Percentiles rank a stretch among this genome's conserved stretches.
Conservation (phyloP, 2,113 vertebrate species). For the Tragelaphus scriptus region DNA sequence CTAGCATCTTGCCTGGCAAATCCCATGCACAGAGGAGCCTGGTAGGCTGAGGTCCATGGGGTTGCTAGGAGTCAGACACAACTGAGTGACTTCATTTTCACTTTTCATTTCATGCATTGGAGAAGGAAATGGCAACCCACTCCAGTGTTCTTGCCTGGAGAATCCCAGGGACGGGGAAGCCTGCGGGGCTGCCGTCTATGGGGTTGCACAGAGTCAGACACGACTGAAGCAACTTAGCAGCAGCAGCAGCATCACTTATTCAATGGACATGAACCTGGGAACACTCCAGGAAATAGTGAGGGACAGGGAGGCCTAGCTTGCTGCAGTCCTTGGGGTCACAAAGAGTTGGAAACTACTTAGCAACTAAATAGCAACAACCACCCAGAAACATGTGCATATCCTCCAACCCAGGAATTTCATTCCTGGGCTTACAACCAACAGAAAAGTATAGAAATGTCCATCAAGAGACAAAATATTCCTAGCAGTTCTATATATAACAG, state of each 20-base stretch:
- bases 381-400: neutral
- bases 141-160: too few relatives aligned
- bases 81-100: too few relatives aligned
- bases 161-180: too few relatives aligned
- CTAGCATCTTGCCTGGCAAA: neutral
- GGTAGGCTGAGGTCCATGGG: too few relatives aligned
- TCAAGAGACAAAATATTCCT: neutral
- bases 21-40: too few relatives aligned
- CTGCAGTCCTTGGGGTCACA: neutral
- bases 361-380: neutral
- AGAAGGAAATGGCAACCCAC: too few relatives aligned
- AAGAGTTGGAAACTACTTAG: neutral
- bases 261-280: neutral
- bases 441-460: neutral
- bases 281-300: neutral
- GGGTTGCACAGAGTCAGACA: too few relatives aligned
- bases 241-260: neutral
- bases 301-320: neutral
- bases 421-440: neutral
- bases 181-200: too few relatives aligned
- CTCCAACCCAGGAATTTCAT: neutral
- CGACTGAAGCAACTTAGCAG: too few relatives aligned
- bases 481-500: neutral
- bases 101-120: too few relatives aligned
- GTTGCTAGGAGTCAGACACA: too few relatives aligned